phyloP scores from a whole-genome alignment of 2,888 invertebrate genomes.

The Nomada ruficornis region DNA sequence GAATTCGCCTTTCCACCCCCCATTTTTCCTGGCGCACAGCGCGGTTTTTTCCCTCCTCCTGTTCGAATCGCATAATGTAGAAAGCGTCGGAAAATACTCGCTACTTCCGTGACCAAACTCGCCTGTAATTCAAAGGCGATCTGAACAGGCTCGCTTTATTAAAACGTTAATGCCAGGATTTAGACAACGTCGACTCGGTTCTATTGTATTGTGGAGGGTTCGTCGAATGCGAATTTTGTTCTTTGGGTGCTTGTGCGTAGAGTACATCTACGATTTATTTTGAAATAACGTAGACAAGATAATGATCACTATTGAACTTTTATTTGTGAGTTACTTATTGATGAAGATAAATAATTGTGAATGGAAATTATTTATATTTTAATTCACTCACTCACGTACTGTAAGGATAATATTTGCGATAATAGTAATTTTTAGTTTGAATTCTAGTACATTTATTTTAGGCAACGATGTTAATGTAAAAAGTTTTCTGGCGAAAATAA shows the following conservation, averaged over 20 bases:
- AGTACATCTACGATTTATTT: too few species aligned
- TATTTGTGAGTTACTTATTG: too few species aligned
- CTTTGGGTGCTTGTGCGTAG: neutral
- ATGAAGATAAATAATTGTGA: too few species aligned
- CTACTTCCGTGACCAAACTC: conserved; percentile 32
- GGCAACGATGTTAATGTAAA: too few species aligned
- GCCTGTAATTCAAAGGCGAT: conserved; percentile 59
- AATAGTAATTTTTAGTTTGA: too few species aligned
- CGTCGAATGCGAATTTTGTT: conserved; percentile 2
- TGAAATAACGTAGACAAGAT: too few species aligned
- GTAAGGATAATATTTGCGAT: too few species aligned
- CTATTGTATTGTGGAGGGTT: conserved; percentile 2
- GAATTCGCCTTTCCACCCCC: conserved; percentile 52
- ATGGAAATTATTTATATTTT: too few species aligned
- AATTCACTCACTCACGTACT: too few species aligned
- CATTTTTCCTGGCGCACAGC: conserved; percentile 24
- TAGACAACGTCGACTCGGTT: conserved; percentile 13
- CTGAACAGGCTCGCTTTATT: conserved; percentile 61
- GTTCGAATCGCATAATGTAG: conserved; percentile 40
- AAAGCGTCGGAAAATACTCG: conserved; percentile 61
- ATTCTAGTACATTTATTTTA: too few species aligned
- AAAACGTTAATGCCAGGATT: conserved; percentile 42
- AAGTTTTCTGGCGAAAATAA: too few species aligned
- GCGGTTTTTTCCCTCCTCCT: neutral
- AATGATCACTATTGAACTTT: too few species aligned